Base-by-base conservation (phyloP, 2,797 vertebrate genomes). In the Triplophysa bombifrons region DNA sequence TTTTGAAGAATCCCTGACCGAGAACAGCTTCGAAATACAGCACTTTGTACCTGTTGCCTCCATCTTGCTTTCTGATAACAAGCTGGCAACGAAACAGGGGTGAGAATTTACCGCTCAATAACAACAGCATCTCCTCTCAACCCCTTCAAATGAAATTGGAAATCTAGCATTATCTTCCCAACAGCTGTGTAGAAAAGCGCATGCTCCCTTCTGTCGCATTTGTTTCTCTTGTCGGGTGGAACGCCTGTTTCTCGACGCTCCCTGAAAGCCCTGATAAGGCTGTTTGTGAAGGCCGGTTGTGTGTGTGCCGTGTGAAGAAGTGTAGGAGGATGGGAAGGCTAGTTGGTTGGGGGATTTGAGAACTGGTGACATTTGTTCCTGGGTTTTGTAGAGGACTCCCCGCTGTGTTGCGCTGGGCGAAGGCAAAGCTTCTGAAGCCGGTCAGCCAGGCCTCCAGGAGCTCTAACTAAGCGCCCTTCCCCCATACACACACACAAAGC, bases 301-400 rank as follows among this genome's bases (percentile, higher is more conserved):
- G 56, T 68, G 67, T 41, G 41, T 72, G 53, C 30, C 77, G 61
- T 82, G 74, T 81, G 72, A 64, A 56, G 72, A 72, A 67, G 81
- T 69, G 51, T 19, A 55, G 48, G 77, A 80, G 78, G 76, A 68
- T 68, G 50, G 73, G 82, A 60, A 63, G 53, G 41, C 60, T 74
- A 34, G 48, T 69, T 72, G 73, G 72, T 30, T 38, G 68, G 63
- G 68, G 78, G 44, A 60, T 80, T 50, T 66, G 38, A 70, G 72
- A 70, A 55, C 79, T 79, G 85, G 72, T 87, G 84, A 84, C 82
- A 83, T 87, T 85, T 85, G 80, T 87, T 81, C 73, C 48, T 78
- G 79, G 83, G 83, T 86, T 87, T 84, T 77, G 83, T 82, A 72
- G 83, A 83, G 82, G 86, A 82, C 83, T 84, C 88, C 88, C 88